These are phyloP conservation scores for Periophthalmus magnuspinnatus DNA, from an alignment of 2,797 vertebrate genomes.

Conservation along the genomic window DNA sequence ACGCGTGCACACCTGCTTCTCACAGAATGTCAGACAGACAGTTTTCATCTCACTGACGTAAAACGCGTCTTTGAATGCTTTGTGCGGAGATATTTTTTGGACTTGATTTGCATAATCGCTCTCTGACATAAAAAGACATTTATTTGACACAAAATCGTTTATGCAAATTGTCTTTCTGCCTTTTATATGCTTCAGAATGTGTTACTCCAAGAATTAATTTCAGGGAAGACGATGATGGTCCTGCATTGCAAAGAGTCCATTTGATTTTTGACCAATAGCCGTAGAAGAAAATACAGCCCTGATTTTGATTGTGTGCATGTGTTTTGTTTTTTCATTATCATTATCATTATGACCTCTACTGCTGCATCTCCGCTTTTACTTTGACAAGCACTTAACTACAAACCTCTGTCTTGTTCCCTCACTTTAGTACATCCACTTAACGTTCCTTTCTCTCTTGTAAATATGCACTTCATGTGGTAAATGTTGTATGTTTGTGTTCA, in stretches of 20 bases:
- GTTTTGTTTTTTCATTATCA: no score
- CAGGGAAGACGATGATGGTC: neutral
- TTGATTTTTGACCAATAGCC: neutral
- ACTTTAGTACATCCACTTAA: no score
- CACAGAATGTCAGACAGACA: conserved; percentile 19
- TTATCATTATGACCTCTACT: no score
- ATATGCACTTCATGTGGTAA: no score
- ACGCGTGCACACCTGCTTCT: conserved; percentile 31
- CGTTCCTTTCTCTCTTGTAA: no score
- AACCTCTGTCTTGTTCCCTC: no score
- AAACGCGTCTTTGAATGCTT: conserved; percentile 22
- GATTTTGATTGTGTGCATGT: no score
- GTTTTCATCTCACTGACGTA: conserved; percentile 18
- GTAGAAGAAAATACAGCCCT: neutral
- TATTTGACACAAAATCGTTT: neutral
- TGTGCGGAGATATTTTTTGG: neutral
- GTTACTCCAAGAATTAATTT: neutral
- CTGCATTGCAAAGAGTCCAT: neutral
- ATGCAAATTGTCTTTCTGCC: neutral
- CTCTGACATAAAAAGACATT: neutral
- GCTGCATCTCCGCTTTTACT: no score
- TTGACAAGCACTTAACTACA: no score
- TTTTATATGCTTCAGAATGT: neutral
- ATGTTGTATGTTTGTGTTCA: no score
- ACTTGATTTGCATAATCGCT: neutral